Conservation (phyloP, 92 coral and sea anemone species). For the Parazoanthus atlanticus region DNA sequence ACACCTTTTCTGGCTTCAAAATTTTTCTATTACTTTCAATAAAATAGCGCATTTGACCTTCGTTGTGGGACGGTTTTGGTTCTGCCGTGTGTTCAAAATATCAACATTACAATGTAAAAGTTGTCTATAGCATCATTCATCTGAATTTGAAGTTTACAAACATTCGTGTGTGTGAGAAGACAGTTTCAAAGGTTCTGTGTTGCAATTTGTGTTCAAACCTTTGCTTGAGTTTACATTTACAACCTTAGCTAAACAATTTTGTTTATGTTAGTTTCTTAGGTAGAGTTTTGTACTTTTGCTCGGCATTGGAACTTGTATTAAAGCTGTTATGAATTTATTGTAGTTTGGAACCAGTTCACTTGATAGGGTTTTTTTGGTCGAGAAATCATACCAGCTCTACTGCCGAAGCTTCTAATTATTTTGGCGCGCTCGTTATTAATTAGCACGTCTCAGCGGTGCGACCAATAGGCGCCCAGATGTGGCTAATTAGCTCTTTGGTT, state of each 20-base stretch:
- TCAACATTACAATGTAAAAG: not conserved
- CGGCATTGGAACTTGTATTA: not conserved
- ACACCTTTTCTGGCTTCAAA: slow-evolving; percentile 58
- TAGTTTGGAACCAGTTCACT: slow-evolving; percentile 19
- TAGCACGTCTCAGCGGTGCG: slow-evolving; percentile 72
- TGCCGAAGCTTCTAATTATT: slow-evolving; percentile 66
- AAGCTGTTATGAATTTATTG: slow-evolving; percentile 18
- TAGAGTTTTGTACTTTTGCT: slow-evolving; percentile 42
- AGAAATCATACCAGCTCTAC: slow-evolving; percentile 43
- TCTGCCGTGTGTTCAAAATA: not conserved
- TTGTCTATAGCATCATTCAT: not conserved
- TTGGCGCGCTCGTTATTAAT: slow-evolving; percentile 91
- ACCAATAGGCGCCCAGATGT: slow-evolving; percentile 66
- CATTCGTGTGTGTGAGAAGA: slow-evolving; percentile 26
- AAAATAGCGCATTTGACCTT: slow-evolving; percentile 43
- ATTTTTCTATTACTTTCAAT: slow-evolving; percentile 61
- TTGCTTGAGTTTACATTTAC: slow-evolving; percentile 42
- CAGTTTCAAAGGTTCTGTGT: slow-evolving; percentile 27
- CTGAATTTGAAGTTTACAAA: slow-evolving; percentile 26
- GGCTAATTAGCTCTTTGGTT: slow-evolving; percentile 81
- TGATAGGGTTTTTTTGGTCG: slow-evolving; percentile 11
- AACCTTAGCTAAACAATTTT: slow-evolving; percentile 42
- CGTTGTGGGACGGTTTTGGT: slow-evolving; percentile 25
- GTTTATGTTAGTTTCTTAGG: slow-evolving; percentile 3
- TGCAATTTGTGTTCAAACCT: slow-evolving; percentile 50